phyloP scores from a whole-genome alignment of 1,140 invertebrate species.

The Camponotus pennsylvanicus region DNA sequence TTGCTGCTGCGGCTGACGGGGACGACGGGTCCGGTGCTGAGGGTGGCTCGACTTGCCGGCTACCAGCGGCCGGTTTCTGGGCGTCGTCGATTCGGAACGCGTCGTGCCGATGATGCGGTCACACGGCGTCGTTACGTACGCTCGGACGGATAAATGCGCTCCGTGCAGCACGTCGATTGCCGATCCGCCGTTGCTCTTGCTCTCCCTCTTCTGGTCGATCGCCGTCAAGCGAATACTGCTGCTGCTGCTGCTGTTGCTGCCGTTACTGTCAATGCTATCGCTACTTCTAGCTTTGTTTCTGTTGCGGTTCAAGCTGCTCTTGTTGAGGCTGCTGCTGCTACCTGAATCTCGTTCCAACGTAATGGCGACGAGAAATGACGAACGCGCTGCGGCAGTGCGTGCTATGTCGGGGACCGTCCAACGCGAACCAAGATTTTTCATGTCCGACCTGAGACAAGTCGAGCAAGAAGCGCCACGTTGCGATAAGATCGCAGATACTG shows the following conservation, averaged over 20 bases:
- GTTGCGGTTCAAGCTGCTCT: slow-evolving; percentile 35
- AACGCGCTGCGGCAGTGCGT: slow-evolving; percentile 86
- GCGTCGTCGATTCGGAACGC: slow-evolving; percentile 73
- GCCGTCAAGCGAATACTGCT: slow-evolving; percentile 66
- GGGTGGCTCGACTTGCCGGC: slow-evolving; percentile 70
- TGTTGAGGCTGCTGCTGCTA: slow-evolving; percentile 65
- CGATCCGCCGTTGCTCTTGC: slow-evolving; percentile 67
- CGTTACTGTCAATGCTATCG: slow-evolving; percentile 32
- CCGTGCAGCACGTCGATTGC: slow-evolving; percentile 79
- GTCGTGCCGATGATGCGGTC: slow-evolving; percentile 71
- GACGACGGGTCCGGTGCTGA: slow-evolving; percentile 69
- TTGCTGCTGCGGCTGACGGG: slow-evolving; percentile 72
- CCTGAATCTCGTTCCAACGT: slow-evolving; percentile 78
- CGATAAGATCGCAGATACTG: slow-evolving; percentile 43
- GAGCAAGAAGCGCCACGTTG: slow-evolving; percentile 45
- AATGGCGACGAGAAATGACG: slow-evolving; percentile 84
- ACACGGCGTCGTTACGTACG: slow-evolving; percentile 80
- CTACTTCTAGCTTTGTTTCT: slow-evolving; percentile 32
- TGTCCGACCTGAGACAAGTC: slow-evolving; percentile 82
- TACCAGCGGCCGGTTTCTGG: slow-evolving; percentile 64
- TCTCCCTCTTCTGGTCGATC: slow-evolving; percentile 70
- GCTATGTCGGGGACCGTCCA: slow-evolving; percentile 86
- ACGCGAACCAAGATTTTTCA: slow-evolving; percentile 87
- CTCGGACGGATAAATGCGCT: slow-evolving; percentile 84
- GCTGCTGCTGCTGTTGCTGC: slow-evolving; percentile 43